These are phyloP conservation scores for Ifrita kowaldi DNA, from an alignment of 2,113 vertebrate genomes.

Conservation along the genomic window DNA sequence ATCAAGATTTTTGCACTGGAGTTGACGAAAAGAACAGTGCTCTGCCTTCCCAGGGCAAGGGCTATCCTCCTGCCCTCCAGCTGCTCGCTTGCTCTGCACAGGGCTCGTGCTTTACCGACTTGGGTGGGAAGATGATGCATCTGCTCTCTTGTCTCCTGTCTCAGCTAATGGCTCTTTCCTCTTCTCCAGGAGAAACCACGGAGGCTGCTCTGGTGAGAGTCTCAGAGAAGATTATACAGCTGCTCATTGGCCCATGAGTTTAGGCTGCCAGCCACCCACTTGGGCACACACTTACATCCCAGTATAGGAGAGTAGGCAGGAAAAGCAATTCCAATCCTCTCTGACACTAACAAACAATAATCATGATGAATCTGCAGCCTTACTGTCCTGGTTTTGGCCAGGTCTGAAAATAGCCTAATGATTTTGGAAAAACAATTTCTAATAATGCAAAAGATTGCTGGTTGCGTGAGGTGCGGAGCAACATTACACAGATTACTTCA, in stretches of 20 bases:
- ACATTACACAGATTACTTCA: not conserved
- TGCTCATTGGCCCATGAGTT: not conserved
- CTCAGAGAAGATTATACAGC: not conserved
- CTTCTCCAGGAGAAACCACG: not conserved
- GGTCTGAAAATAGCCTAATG: not conserved
- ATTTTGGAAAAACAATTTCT: conserved; percentile 9
- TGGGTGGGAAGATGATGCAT: not conserved
- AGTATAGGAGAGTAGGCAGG: not conserved
- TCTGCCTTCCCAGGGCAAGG: not conserved
- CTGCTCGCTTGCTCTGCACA: not conserved
- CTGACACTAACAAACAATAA: not conserved
- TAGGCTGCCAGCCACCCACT: not conserved
- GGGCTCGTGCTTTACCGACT: fast-evolving
- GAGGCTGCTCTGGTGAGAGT: not conserved
- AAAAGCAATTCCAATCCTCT: not conserved
- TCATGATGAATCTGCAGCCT: not conserved
- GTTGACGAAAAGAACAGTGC: not conserved
- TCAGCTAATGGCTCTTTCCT: not conserved
- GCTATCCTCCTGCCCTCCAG: not conserved
- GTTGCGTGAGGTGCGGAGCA: not conserved
- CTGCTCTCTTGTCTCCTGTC: not conserved
- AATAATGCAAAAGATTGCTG: not conserved
- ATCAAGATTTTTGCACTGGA: not conserved
- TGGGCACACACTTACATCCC: fast-evolving
- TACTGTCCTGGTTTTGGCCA: not conserved